phyloP scores from a whole-genome alignment of 2,888 invertebrate genomes.

The Nemoura dubitans region DNA sequence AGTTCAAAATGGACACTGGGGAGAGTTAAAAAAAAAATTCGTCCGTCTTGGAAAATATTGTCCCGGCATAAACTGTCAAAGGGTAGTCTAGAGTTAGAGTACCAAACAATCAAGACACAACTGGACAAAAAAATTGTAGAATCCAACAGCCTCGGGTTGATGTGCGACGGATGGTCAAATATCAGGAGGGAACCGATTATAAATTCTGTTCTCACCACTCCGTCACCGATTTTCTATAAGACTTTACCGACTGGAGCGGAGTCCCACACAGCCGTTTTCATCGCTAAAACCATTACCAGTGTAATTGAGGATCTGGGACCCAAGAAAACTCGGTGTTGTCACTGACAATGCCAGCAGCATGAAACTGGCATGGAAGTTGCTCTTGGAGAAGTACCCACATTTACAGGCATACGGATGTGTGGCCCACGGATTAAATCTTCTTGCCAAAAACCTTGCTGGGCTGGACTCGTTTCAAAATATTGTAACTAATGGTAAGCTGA shows the following conservation, averaged over 20 bases:
- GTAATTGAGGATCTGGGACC: conserved; percentile 25
- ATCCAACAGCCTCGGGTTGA: not conserved
- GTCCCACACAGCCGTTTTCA: conserved; percentile 18
- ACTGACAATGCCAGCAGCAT: conserved; percentile 42
- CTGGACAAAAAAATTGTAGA: not conserved
- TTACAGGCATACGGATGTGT: conserved; percentile 35
- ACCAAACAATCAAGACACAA: not conserved
- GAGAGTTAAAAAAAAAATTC: too few species aligned
- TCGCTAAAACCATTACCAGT: not conserved
- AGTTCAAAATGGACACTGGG: too few species aligned
- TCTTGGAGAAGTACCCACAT: not conserved
- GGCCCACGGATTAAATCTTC: conserved; percentile 37
- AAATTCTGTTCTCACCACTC: not conserved
- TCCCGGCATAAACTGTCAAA: not conserved
- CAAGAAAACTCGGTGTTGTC: conserved; percentile 30
- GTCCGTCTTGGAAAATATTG: not conserved
- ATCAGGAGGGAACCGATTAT: not conserved
- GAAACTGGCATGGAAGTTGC: conserved; percentile 32
- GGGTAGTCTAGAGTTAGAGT: not conserved
- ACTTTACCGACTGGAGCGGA: conserved; percentile 26
- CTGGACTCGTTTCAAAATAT: not conserved
- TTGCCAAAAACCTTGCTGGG: not conserved
- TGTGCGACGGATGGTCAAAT: conserved; percentile 25
- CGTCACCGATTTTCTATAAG: conserved; percentile 24
- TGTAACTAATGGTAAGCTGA: not conserved